Evolutionary conservation across 2,113 vertebrate species (phyloP).

Genomic region (Vanacampus margaritifer): DNA sequence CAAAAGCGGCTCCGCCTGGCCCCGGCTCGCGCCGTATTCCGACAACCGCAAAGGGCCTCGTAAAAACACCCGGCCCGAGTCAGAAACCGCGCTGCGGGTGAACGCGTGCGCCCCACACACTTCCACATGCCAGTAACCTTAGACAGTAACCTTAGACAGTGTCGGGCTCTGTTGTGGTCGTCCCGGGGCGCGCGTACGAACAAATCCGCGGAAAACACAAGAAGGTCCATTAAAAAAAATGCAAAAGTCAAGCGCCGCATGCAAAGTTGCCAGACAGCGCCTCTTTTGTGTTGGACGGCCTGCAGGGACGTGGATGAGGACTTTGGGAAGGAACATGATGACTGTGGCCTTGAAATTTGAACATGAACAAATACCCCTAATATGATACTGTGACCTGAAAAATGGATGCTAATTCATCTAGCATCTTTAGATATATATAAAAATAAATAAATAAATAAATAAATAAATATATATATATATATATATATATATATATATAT

Average conservation of each 20-base stretch:
- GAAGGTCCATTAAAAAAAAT: slow-evolving; percentile 2
- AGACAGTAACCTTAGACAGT: slow-evolving; percentile 25
- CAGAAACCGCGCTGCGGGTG: slow-evolving; percentile 33
- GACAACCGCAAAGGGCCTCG: slow-evolving; percentile 56
- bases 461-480: no score
- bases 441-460: no score
- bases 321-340: no score
- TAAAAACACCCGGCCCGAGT: slow-evolving; percentile 61
- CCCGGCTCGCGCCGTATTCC: slow-evolving; percentile 48
- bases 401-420: no score
- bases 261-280: background rate
- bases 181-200: background rate
- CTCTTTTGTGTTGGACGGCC: background rate
- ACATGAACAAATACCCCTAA: no score
- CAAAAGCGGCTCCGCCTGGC: slow-evolving; percentile 45
- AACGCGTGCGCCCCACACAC: slow-evolving; percentile 7
- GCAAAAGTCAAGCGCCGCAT: background rate
- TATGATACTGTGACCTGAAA: no score
- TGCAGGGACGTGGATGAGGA: background rate
- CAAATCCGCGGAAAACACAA: slow-evolving; percentile 9
- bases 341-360: no score
- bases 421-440: no score
- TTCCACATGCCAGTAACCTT: slow-evolving; percentile 21
- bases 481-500: no score
- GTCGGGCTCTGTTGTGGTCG: slow-evolving; percentile 31